A percentile compares a stretch with the other conserved stretches of the same genome.
Evolutionary conservation across 2,888 invertebrate species (phyloP).

Genomic region (Lithophane semibrunnea): DNA sequence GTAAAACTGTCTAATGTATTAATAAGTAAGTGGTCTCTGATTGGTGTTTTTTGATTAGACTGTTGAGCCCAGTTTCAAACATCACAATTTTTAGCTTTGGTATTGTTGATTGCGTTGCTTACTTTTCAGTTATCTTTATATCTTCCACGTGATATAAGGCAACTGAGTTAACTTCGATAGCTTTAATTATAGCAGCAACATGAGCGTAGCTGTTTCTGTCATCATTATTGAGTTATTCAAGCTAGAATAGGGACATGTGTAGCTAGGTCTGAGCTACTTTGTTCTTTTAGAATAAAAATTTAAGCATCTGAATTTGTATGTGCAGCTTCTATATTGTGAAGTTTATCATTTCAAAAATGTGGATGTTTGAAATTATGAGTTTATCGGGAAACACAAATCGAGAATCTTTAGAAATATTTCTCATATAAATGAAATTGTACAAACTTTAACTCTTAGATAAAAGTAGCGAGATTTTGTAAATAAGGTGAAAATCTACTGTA

Average conservation of each 20-base stretch:
- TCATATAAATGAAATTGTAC: conserved; percentile 49
- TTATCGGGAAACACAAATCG: conserved; percentile 67
- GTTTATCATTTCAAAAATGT: conserved; percentile 31
- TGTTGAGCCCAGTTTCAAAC: conserved; percentile 86
- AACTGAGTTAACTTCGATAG: conserved; percentile 13
- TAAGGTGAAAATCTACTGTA: conserved; percentile 37
- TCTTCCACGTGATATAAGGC: not conserved
- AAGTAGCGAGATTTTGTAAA: conserved; percentile 54
- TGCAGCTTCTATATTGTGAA: not conserved
- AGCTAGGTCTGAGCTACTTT: not conserved
- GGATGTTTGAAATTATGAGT: conserved; percentile 76
- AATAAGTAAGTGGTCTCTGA: conserved; percentile 53
- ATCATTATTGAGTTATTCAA: not conserved
- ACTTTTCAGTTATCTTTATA: conserved; percentile 11
- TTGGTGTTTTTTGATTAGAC: conserved; percentile 78
- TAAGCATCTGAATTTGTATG: conserved; percentile 35
- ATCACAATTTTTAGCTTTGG: conserved; percentile 55
- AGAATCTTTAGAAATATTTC: conserved; percentile 33
- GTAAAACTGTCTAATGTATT: conserved; percentile 53
- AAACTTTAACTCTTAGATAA: conserved; percentile 34
- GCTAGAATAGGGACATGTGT: not conserved
- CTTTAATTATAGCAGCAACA: conserved; percentile 18
- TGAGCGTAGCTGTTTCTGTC: not conserved
- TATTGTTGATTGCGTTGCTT: conserved; percentile 48
- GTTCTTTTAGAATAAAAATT: conserved; percentile 21